Evolutionary conservation across 1,140 invertebrate genomes (phyloP).

Genomic region (Portunus trituberculatus): DNA sequence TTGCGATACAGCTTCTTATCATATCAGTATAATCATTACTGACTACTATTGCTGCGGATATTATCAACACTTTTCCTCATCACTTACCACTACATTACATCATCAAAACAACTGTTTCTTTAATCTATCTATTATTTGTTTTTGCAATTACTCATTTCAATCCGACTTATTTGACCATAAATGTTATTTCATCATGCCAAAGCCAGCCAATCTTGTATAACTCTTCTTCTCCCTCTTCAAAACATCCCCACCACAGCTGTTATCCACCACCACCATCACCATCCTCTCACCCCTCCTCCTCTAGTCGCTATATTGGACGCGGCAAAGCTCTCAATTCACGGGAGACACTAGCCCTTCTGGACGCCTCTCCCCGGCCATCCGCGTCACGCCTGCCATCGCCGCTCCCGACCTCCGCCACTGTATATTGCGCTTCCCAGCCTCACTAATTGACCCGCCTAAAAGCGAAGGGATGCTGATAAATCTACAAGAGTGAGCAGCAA

Average conservation of each 20-base stretch:
- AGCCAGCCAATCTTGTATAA: background rate
- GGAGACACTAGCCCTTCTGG: conserved; percentile 32
- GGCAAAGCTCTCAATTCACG: background rate
- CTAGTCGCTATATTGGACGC: conserved; percentile 37
- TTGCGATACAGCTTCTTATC: background rate
- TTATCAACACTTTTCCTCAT: too few relatives aligned
- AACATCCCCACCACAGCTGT: background rate
- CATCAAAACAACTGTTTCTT: background rate
- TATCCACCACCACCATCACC: background rate
- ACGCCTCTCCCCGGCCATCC: conserved; percentile 38
- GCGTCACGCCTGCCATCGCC: conserved; percentile 48
- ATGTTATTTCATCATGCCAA: too few relatives aligned
- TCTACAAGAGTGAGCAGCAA: conserved; percentile 70
- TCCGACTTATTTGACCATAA: too few relatives aligned
- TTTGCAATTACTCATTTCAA: background rate
- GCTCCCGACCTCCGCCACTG: conserved; percentile 47
- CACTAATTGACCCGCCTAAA: conserved; percentile 76
- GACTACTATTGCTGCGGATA: background rate
- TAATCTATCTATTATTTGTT: too few relatives aligned
- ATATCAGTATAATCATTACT: background rate
- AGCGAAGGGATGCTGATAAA: conserved; percentile 70
- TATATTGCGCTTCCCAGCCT: conserved; percentile 72
- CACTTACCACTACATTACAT: background rate
- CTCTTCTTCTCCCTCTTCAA: background rate
- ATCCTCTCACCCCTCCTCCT: conserved; percentile 34